Conservation (phyloP, 2,888 invertebrate species). For the Leptothorax acervorum region DNA sequence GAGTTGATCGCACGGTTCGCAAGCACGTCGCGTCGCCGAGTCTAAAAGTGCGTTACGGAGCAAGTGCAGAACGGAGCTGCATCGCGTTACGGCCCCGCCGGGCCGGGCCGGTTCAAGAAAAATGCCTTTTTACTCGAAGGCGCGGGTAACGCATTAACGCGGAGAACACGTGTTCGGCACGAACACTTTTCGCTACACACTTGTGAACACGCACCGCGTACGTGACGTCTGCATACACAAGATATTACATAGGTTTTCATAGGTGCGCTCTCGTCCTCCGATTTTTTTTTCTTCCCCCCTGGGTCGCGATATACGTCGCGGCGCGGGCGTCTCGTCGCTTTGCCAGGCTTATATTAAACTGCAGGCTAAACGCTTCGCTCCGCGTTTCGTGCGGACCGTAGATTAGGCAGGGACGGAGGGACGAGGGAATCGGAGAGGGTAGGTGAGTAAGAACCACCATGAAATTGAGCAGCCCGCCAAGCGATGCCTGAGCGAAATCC, state of each 20-base stretch:
- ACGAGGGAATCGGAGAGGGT: constrained; percentile 19
- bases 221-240: constrained; percentile 81
- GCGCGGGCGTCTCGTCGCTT: neutral
- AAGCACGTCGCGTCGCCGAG: neutral
- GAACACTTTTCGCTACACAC: constrained; percentile 77
- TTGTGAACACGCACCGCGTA: constrained; percentile 78
- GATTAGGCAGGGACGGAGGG: constrained; percentile 3
- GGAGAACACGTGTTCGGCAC: constrained; percentile 78
- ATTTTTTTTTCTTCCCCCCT: neutral
- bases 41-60: constrained; percentile 52
- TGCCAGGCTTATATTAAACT: neutral
- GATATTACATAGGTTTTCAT: constrained; percentile 56
- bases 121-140: constrained; percentile 64
- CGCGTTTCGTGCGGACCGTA: constrained; percentile 42
- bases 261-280: constrained; percentile 26
- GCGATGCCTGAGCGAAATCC: constrained; percentile 12
- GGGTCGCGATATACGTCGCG: too few species aligned
- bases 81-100: constrained; percentile 60
- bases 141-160: constrained; percentile 71
- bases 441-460: constrained; percentile 1
- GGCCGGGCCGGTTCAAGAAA: constrained; percentile 52
- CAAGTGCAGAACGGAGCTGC: constrained; percentile 35
- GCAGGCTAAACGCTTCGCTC: neutral
- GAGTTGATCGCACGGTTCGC: constrained; percentile 1
- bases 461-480: constrained; percentile 28